These are phyloP conservation scores for Masnerella sp. DNA, from an alignment of 2,888 invertebrate species.

Conservation along the genomic window DNA sequence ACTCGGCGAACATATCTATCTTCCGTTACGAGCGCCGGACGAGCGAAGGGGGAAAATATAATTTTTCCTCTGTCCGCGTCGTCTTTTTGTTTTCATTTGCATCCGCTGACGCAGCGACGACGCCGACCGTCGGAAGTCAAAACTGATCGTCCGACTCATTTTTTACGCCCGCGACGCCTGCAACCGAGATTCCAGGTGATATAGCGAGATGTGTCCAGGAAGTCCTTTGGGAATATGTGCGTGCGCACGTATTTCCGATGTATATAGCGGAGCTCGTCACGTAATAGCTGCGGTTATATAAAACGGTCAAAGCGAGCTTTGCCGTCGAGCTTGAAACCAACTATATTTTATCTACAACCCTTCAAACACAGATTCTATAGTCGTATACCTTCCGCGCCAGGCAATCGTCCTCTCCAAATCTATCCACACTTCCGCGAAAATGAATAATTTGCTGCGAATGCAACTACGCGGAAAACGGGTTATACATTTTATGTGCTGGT, in stretches of 20 bases:
- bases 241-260: constrained; percentile 7
- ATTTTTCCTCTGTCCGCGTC: constrained; percentile 61
- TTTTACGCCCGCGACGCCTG: constrained; percentile 66
- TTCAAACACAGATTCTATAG: constrained; percentile 65
- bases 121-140: constrained; percentile 65
- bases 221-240: constrained; percentile 44
- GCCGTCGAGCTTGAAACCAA: constrained; percentile 56
- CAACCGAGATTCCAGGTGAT: constrained; percentile 65
- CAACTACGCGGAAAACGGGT: constrained; percentile 22
- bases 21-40: constrained; percentile 69
- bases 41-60: constrained; percentile 61
- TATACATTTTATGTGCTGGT: constrained; percentile 13
- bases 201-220: constrained; percentile 51
- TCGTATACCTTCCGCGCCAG: constrained; percentile 42
- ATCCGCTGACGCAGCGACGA: constrained; percentile 72
- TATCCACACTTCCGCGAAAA: constrained; percentile 49
- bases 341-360: constrained; percentile 67
- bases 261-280: constrained; percentile 58
- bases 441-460: constrained; percentile 42
- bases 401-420: constrained; percentile 45
- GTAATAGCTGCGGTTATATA: constrained; percentile 66
- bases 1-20: constrained; percentile 71
- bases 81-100: constrained; percentile 60
- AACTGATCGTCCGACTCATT: constrained; percentile 73
- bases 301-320: constrained; percentile 72